phyloP scores from a whole-genome alignment of 2,888 invertebrate species.

The Cryptophagus acutangulus region DNA sequence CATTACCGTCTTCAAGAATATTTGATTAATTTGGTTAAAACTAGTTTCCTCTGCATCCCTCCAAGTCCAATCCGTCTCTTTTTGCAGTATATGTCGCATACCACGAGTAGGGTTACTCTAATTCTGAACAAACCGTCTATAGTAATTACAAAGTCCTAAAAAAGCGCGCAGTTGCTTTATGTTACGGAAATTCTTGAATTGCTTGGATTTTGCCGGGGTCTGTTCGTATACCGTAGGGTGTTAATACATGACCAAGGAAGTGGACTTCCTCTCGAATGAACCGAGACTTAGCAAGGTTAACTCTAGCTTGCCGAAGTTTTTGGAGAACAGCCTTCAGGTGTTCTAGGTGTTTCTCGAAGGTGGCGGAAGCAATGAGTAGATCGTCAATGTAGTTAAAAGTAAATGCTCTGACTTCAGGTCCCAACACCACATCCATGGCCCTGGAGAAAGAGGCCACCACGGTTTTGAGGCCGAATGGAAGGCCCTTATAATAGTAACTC shows the following conservation, averaged over 20 bases:
- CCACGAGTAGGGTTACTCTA: constrained; percentile 15
- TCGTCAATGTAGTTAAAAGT: constrained; percentile 32
- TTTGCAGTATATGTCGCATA: constrained; percentile 15
- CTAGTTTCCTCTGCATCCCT: constrained; percentile 7
- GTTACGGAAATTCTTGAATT: constrained; percentile 13
- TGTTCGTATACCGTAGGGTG: constrained; percentile 17
- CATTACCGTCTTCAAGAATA: constrained; percentile 13
- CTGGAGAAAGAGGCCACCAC: constrained; percentile 9
- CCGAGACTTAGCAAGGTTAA: constrained; percentile 23
- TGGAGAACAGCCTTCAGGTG: constrained; percentile 21
- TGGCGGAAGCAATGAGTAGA: constrained; percentile 27
- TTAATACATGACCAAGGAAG: constrained; percentile 23
- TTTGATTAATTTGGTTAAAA: constrained; percentile 9
- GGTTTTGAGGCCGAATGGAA: constrained; percentile 13
- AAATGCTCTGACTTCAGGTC: constrained; percentile 18
- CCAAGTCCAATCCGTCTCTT: constrained; percentile 14
- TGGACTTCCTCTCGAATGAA: constrained; percentile 16
- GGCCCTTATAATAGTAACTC: constrained; percentile 10
- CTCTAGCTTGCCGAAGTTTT: constrained; percentile 18
- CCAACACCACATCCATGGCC: constrained; percentile 9
- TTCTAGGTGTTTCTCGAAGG: constrained; percentile 22
- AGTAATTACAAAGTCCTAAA: constrained; percentile 15
- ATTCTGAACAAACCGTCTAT: constrained; percentile 8
- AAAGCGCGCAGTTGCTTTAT: constrained; percentile 14
- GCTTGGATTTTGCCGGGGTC: constrained; percentile 19